Base-by-base conservation (phyloP, 2,797 vertebrate species). In the Danio kyathit region DNA sequence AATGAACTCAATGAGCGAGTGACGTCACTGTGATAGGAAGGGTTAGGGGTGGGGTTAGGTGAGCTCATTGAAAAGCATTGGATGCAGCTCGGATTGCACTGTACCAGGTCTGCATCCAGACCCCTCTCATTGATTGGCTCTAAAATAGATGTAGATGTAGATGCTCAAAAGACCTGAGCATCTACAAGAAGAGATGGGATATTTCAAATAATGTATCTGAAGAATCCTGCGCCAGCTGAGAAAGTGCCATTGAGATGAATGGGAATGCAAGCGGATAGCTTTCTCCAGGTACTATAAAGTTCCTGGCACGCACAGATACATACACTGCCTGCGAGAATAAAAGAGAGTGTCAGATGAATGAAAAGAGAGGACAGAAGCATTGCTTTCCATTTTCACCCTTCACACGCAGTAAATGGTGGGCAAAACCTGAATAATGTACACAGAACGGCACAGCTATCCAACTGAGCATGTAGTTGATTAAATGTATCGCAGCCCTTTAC, bases 261-360 rank as follows among this genome's bases (percentile, higher is more conserved):
- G 16, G 6, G 21, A 52, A 70, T 52, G 29, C 16, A 12, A 70
- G 40, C 21, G 9, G 13, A 51, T 40, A 51, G 66, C 66, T 51
- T 72, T 73, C 52, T 73, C 52, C 13, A 59, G 54, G 41, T 43
- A 73, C 12, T 59, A 46, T 16, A 59, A 5, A 43, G 54, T 6
- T 21, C 54, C 17, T 56, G 49, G 38, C 67, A 52, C 51, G 63
- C 19, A 73, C 21, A 69, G 29, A 75, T 44, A 67, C 7, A 54
- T n/a, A 46, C 21, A 10, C 44, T 10, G 13, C 52, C 43, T 66
- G 21, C 16, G 52, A 59, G 43, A 75, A 66, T 60, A 41, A 71
- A 82, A 82, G 41, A 43, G 61, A 7, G 46, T 60, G 76, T 61
- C 54, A 74, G 69, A 78, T 16, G n/a, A 70, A 69, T 54, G 71